Evolutionary conservation across 2,888 invertebrate genomes (phyloP).

Genomic region (Spodoptera picta): DNA sequence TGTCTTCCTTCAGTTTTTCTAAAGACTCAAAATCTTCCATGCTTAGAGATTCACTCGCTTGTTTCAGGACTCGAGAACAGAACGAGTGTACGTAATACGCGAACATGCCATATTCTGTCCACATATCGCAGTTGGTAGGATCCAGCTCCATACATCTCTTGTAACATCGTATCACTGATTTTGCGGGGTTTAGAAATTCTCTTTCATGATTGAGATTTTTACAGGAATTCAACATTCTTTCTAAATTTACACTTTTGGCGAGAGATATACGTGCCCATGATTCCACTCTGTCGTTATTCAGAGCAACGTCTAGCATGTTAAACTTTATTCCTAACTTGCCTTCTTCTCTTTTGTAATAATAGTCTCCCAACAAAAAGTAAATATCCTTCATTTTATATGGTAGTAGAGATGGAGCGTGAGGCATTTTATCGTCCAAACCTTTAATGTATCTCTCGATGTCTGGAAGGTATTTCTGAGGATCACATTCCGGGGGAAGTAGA

Average conservation of each 20-base stretch:
- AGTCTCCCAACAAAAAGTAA: slow-evolving; percentile 97
- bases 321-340: slow-evolving; percentile 92
- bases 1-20: slow-evolving; percentile 93
- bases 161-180: slow-evolving; percentile 94
- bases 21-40: slow-evolving; percentile 93
- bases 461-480: slow-evolving; percentile 90
- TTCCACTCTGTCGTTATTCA: slow-evolving; percentile 94
- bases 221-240: slow-evolving; percentile 93
- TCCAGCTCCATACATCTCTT: slow-evolving; percentile 93
- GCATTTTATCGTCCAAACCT: slow-evolving; percentile 88
- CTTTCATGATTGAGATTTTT: slow-evolving; percentile 88
- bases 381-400: slow-evolving; percentile 91
- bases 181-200: slow-evolving; percentile 91
- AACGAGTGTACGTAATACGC: slow-evolving; percentile 97
- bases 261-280: slow-evolving; percentile 98
- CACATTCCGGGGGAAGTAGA: slow-evolving; percentile 91
- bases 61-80: slow-evolving; percentile 95
- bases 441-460: slow-evolving; percentile 91
- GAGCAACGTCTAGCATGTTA: slow-evolving; percentile 94
- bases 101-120: slow-evolving; percentile 97
- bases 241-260: slow-evolving; percentile 93
- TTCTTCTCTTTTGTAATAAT: slow-evolving; percentile 96
- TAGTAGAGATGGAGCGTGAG: slow-evolving; percentile 84
- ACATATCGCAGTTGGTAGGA: slow-evolving; percentile 92
- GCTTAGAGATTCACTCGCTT: slow-evolving; percentile 92